These are phyloP conservation scores for Bucorvus abyssinicus DNA, from an alignment of 2,797 vertebrate genomes.

Conservation along the genomic window DNA sequence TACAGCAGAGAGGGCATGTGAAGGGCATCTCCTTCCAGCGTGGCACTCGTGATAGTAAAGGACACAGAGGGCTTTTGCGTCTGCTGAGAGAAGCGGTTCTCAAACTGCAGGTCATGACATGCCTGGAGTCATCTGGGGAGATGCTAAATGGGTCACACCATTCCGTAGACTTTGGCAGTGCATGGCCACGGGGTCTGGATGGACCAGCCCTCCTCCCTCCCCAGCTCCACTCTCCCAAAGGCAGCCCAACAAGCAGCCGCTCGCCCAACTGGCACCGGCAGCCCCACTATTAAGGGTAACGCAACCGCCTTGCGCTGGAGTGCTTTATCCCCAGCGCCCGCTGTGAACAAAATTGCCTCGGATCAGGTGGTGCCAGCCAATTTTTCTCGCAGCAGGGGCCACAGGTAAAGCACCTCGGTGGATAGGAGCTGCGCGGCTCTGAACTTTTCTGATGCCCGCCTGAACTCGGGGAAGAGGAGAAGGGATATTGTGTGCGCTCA, in stretches of 20 bases:
- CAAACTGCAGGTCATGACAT: not conserved
- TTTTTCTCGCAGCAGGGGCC: slow-evolving; percentile 69
- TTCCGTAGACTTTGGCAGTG: not conserved
- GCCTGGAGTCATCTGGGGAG: not conserved
- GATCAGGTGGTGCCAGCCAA: slow-evolving; percentile 70
- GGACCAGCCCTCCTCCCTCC: not conserved
- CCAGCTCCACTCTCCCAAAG: rapidly evolving
- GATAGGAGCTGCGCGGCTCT: slow-evolving; percentile 31
- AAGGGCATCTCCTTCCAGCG: not conserved
- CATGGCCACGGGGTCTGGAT: rapidly evolving
- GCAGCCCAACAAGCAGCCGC: not conserved
- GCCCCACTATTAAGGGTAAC: not conserved
- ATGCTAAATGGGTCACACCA: not conserved
- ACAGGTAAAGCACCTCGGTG: slow-evolving; percentile 63
- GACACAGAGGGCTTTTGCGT: not conserved
- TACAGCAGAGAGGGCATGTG: not conserved
- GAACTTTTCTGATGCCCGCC: slow-evolving; percentile 48
- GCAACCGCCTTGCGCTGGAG: not conserved
- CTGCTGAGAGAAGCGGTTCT: not conserved
- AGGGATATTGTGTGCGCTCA: slow-evolving; percentile 53
- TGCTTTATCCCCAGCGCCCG: slow-evolving; percentile 49
- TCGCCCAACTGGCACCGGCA: not conserved
- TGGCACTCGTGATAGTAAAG: not conserved
- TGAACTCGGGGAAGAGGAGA: slow-evolving; percentile 55
- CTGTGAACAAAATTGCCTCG: slow-evolving; percentile 69